These are phyloP conservation scores for Enteromius unitaeniatus DNA, from an alignment of 2,797 vertebrate genomes.

Conservation along the genomic window DNA sequence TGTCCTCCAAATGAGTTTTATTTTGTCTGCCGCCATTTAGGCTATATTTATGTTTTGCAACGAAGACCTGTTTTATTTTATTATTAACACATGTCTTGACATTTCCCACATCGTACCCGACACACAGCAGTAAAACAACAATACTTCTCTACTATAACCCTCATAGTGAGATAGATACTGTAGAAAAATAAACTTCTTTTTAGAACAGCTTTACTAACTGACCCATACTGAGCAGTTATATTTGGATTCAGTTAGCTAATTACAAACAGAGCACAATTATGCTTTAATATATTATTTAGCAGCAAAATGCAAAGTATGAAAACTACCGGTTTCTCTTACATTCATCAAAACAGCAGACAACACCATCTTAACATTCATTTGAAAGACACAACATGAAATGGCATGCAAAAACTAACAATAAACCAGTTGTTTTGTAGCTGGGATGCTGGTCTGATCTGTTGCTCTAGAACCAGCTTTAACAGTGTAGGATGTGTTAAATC, in stretches of 20 bases:
- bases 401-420: background rate
- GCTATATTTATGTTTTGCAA: background rate
- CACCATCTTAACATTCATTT: too few species aligned
- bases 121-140: background rate
- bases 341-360: background rate
- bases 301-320: background rate
- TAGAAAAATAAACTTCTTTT: background rate
- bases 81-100: background rate
- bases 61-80: background rate
- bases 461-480: too few species aligned
- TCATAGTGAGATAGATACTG: background rate
- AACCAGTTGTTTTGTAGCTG: background rate
- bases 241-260: background rate
- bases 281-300: slow-evolving; percentile 5
- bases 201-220: background rate
- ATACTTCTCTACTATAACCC: background rate
- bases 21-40: background rate
- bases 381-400: background rate
- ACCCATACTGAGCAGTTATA: background rate
- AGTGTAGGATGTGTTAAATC: background rate
- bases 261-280: background rate
- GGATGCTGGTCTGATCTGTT: too few species aligned
- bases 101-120: background rate
- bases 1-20: background rate
- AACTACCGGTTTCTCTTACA: background rate